These are phyloP conservation scores for Tympanuchus pallidicinctus DNA, from an alignment of 2,113 vertebrate genomes.

Conservation along the genomic window DNA sequence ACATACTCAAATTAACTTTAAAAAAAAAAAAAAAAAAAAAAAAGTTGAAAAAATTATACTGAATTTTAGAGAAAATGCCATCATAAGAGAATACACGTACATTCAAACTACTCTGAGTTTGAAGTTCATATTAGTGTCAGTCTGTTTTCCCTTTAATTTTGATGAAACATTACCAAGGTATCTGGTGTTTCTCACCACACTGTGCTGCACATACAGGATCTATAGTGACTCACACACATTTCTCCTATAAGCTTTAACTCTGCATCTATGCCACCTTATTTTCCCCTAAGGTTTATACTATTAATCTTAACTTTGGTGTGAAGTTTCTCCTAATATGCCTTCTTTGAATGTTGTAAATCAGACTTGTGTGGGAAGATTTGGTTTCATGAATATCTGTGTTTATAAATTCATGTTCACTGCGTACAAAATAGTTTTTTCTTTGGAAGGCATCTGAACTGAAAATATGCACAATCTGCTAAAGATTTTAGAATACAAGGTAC, in stretches of 20 bases:
- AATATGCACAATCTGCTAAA: not conserved
- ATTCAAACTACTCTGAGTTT: not conserved
- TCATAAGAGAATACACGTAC: not conserved
- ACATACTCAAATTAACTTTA: not conserved
- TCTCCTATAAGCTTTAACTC: not conserved
- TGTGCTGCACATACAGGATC: not conserved
- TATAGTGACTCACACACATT: not conserved
- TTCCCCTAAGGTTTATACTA: not conserved
- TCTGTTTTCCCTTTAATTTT: not conserved
- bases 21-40: not conserved
- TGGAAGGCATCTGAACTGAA: not conserved
- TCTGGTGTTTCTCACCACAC: not conserved
- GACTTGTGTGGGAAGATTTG: not conserved
- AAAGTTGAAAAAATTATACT: not conserved
- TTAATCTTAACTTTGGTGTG: not conserved
- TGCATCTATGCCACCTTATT: not conserved
- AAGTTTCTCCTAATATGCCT: not conserved
- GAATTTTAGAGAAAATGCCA: not conserved
- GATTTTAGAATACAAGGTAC: not conserved
- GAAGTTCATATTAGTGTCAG: accelerated
- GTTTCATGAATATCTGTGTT: not conserved
- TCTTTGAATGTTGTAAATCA: not conserved
- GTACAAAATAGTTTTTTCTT: not conserved
- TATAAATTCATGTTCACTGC: not conserved
- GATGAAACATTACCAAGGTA: not conserved